Conservation (phyloP, 2,888 invertebrate genomes). For the Unio delphinus region DNA sequence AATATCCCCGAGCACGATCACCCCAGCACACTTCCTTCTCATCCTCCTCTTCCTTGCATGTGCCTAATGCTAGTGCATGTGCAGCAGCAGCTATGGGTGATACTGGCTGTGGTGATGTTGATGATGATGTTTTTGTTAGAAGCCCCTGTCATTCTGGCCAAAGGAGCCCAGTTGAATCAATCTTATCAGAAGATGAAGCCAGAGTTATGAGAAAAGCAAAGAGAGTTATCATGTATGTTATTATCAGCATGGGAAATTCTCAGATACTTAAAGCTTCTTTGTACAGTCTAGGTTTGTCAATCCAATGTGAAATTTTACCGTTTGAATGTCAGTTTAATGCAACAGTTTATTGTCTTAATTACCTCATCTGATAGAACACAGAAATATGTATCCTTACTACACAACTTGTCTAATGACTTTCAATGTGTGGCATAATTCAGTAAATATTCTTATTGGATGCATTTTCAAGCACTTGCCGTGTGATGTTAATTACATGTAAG, state of each 20-base stretch:
- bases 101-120: constrained; percentile 9
- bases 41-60: constrained; percentile 32
- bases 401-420: too few relatives aligned
- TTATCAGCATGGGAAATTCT: not conserved
- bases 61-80: not conserved
- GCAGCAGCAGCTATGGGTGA: not conserved
- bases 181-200: constrained; percentile 56
- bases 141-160: constrained; percentile 31
- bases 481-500: too few relatives aligned
- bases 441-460: too few relatives aligned
- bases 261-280: too few relatives aligned
- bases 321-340: too few relatives aligned
- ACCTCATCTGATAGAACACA: too few relatives aligned
- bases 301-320: too few relatives aligned
- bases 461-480: too few relatives aligned
- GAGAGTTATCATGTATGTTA: constrained; percentile 61
- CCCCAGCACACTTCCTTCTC: constrained; percentile 16
- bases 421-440: too few relatives aligned
- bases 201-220: constrained; percentile 62
- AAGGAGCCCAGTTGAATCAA: constrained; percentile 44
- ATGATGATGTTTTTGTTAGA: constrained; percentile 30
- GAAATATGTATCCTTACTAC: too few relatives aligned
- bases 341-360: too few relatives aligned
- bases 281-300: too few relatives aligned
- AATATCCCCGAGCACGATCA: constrained; percentile 15